Percentiles rank a stretch among this genome's conserved stretches.
Evolutionary conservation across 2,888 invertebrate genomes (phyloP).

Genomic region (Leptothorax acervorum): DNA sequence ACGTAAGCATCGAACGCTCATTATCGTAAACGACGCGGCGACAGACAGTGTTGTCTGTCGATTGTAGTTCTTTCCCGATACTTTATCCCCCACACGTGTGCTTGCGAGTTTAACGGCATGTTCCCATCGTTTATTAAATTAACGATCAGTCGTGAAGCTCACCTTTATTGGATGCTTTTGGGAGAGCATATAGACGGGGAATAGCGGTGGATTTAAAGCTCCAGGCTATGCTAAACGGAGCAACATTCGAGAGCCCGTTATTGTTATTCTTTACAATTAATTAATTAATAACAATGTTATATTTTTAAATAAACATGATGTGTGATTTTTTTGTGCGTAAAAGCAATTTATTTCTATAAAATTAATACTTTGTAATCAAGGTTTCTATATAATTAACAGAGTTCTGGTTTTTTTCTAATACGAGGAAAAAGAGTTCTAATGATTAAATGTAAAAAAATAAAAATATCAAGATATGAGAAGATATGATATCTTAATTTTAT

Average conservation of each 20-base stretch:
- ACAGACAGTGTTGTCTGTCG: conserved; percentile 66
- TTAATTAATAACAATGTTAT: background rate
- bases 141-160: conserved; percentile 82
- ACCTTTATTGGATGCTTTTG: conserved; percentile 82
- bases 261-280: background rate
- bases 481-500: background rate
- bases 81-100: conserved; percentile 70
- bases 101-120: conserved; percentile 76
- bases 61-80: conserved; percentile 67
- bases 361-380: background rate
- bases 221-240: background rate
- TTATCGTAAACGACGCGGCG: conserved; percentile 55
- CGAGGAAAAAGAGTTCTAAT: background rate
- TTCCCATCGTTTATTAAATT: conserved; percentile 82
- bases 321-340: background rate
- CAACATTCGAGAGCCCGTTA: background rate
- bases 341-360: background rate
- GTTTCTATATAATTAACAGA: background rate
- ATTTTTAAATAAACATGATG: background rate
- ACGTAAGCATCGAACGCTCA: conserved; percentile 59
- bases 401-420: background rate
- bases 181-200: conserved; percentile 65
- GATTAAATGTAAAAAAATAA: background rate
- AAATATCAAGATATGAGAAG: background rate
- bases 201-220: conserved; percentile 63